A percentile compares a stretch with the other conserved stretches of the same genome.
Evolutionary conservation across 2,888 invertebrate species (phyloP).

Genomic region (Ectemnius cavifrons): DNA sequence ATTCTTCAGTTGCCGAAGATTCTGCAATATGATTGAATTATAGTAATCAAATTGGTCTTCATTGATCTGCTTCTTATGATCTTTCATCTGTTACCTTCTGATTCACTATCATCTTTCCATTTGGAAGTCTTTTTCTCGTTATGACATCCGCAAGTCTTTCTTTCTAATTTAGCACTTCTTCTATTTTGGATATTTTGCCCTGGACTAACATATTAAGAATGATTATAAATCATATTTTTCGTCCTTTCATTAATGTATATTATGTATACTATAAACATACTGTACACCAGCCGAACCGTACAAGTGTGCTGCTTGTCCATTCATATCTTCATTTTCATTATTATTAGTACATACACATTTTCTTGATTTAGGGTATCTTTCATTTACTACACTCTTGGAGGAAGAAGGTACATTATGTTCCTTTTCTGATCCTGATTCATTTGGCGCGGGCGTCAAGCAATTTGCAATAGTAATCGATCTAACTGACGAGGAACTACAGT

Average conservation of each 20-base stretch:
- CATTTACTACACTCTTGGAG: slow-evolving; percentile 68
- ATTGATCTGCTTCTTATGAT: not conserved
- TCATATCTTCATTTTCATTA: slow-evolving; percentile 40
- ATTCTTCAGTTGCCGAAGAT: slow-evolving; percentile 67
- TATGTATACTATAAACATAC: slow-evolving; percentile 56
- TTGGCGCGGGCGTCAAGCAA: slow-evolving; percentile 79
- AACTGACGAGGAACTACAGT: slow-evolving; percentile 88
- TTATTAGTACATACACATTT: slow-evolving; percentile 69
- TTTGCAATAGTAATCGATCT: slow-evolving; percentile 88
- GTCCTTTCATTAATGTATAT: not conserved
- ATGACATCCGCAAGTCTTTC: slow-evolving; percentile 68
- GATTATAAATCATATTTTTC: slow-evolving; percentile 63
- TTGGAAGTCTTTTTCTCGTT: slow-evolving; percentile 69
- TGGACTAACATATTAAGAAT: slow-evolving; percentile 80
- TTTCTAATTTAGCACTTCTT: slow-evolving; percentile 79
- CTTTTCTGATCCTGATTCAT: slow-evolving; percentile 66
- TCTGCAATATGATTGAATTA: slow-evolving; percentile 48
- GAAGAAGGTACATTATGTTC: slow-evolving; percentile 65
- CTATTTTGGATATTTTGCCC: slow-evolving; percentile 84
- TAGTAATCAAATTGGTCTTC: not conserved
- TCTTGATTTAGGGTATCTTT: slow-evolving; percentile 81
- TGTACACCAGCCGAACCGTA: slow-evolving; percentile 75
- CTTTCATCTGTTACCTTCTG: slow-evolving; percentile 64
- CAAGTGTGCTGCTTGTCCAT: slow-evolving; percentile 69
- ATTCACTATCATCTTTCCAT: slow-evolving; percentile 72